A percentile compares a stretch with the other conserved stretches of the same genome.
These are phyloP conservation scores for Agrochola circellaris DNA, from an alignment of 2,888 invertebrate species.

Conservation along the genomic window DNA sequence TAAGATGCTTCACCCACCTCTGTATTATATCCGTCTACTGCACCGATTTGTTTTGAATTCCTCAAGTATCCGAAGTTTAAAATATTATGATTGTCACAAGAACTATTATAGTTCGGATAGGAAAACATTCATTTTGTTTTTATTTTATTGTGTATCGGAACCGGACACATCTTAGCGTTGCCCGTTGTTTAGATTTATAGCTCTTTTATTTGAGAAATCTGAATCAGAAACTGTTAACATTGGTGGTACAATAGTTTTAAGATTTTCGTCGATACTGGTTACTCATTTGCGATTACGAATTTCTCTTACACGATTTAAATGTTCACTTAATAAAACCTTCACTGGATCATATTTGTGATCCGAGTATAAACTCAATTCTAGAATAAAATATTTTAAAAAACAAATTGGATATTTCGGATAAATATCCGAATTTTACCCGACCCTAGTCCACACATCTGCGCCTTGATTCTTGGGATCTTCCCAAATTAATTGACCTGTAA, in stretches of 20 bases:
- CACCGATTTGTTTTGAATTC: slow-evolving; percentile 4
- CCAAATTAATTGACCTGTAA: slow-evolving; percentile 65
- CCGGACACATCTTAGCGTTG: no score
- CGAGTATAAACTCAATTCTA: no score
- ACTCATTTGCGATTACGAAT: no score
- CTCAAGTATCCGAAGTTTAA: not conserved
- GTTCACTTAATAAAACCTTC: no score
- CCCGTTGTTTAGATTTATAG: slow-evolving; percentile 1
- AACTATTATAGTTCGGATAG: slow-evolving; percentile 7
- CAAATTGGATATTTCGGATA: slow-evolving; percentile 1
- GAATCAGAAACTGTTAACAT: slow-evolving; percentile 9
- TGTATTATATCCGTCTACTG: no score
- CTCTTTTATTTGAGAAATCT: slow-evolving; percentile 12
- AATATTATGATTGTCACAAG: slow-evolving; percentile 30
- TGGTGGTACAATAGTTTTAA: not conserved
- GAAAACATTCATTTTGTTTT: slow-evolving; percentile 31
- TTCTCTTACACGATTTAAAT: no score
- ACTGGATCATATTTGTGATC: no score
- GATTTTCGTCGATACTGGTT: not conserved
- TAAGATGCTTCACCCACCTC: not conserved
- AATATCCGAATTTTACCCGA: not conserved
- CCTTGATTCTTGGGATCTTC: slow-evolving; percentile 21
- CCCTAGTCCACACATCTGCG: slow-evolving; percentile 14
- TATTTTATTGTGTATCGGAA: not conserved
- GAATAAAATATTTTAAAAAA: no score